Base-by-base conservation (phyloP, 2,113 vertebrate species). In the Xerus inauris region DNA sequence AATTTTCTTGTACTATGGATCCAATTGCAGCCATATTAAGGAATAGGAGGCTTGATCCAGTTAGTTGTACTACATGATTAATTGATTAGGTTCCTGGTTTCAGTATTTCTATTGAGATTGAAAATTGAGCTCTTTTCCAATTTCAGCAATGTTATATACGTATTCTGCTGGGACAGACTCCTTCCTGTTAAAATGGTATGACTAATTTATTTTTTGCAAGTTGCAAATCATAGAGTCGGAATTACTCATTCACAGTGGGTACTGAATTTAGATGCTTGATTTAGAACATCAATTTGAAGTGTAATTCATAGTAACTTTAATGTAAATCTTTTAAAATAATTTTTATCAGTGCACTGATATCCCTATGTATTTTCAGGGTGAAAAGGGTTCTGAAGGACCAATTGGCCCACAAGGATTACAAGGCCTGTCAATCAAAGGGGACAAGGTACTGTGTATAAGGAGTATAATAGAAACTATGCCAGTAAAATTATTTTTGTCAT, bases 311-410 rank as follows among this genome's bases (percentile, higher is more conserved):
- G 32, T 49, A 67, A 65, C 49, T 64, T 65, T 40, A 72, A 67
- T 28, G 11, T 72, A 57, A 91, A 64, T 30, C 69, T 28, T 72
- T 54, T 85, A 73, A 73, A 96, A 75, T 73, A 45, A 65, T 6
- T 81, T 95, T 94, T 81, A 72, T 77, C 62, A 69, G 24, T 91
- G 12, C 20, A 42, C 28, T 95, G 28, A 95, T 92, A n/a, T 87
- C 7, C 13, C 35, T n/a, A 26, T 89, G 0, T 95, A 59, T 89
- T 98, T 99, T 83, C 95, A 99, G 99, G 99, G 99, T 84, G 99
- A 99, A 96, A 99, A 99, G 87, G 99, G 99, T 26, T 99, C 98
- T 88, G 96, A 98, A 45, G 99, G 99, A 65, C 98, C 94, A 62
- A 94, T 77, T 90, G 99, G 99, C 84, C 96, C 88, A 57, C 97